Evolutionary conservation across 2,797 vertebrate genomes (phyloP), one percentile per base, ranked within the genome.

Genomic region (Mormyrops attenuatus): DNA sequence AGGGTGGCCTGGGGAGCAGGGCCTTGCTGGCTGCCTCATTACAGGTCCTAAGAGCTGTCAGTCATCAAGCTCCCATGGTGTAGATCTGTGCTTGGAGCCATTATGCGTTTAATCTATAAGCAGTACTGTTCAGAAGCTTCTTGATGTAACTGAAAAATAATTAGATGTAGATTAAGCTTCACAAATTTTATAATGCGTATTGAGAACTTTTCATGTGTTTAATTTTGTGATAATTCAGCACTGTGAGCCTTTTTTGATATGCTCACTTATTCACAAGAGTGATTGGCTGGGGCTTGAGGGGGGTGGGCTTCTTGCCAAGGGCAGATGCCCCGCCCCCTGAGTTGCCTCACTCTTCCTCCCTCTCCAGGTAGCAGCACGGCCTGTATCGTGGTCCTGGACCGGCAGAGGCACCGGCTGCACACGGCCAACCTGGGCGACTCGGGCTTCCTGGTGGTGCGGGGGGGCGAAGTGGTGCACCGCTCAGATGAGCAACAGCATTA

Each of bases 361-460:
- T 66, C 57, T 69, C 15, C 88, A 98, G 98, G 98, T 89, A 99
- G 99, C 95, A 99, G 99, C 93, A 99, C 99, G 0, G 99, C 99
- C 5, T 99, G 99, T 89, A 98, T 99, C 6, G 97, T 99, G 8
- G 97, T 99, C 85, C 94, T 99, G 94, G 99, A 99, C 92, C 96
- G 98, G 88, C 96, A 95, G 38, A 97, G 97, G 94, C 99, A 99
- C 92, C 97, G 95, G 91, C 93, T 99, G 91, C 98, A 99, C 92
- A 98, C 98, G 0, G 99, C 98, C 87, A 99, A 99, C 94, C 96
- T 99, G 73, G 98, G 99, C 0, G 99, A 99, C 91, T 99, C 99
- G 0, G 97, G 97, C 3, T 97, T 97, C 89, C 90, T 97, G 93
- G 96, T 97, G 0, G 97, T 97, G 87, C 92, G 97, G 77, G 97